Evolutionary conservation across 35 echinoderm and acorn worm genomes (phyloP), one percentile per base, ranked within the genome.

Genomic region (Diadema setosum): DNA sequence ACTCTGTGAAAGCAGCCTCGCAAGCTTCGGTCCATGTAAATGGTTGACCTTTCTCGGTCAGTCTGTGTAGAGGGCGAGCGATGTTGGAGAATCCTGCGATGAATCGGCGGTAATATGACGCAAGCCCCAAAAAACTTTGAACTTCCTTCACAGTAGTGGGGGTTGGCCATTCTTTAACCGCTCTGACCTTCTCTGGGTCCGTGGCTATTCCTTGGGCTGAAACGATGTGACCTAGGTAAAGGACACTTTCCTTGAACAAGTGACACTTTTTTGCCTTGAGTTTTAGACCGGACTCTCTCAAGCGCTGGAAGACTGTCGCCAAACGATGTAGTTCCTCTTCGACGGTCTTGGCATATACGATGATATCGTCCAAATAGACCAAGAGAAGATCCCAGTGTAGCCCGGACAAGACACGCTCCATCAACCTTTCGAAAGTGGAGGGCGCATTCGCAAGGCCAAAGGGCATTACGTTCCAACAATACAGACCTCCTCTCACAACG

Each of bases 331-430:
- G 31, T 20, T 94, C 86, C 5, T 89, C 86, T 12, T 94, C 78
- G 46, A 94, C 84, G 30, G 86, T 89, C 26, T 18, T 57, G 2
- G 92, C 89, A 30, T 81, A 94, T 0, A 86, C 73, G 2, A 96
- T 80, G 26, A 96, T 84, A 31, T 96, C 89, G 46, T 95, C 93
- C 39, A 95, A 84, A 21, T 95, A 95, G 0, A 95, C 23, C 1
- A 95, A 45, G 8, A 95, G 27, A 18, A 88, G 32, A 11, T 45
- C 31, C 6, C 92, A 43, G 34, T 92, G 85, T 48, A 90, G 42
- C 42, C 93, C 94, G 1, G 82, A 90, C 40, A 92, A 87, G 17
- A 85, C 39, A 4, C 75, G 5, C 26, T 91, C 87, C 86, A 97
- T 92, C 2, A 89, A 34, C 5, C 90, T 11, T 44, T 97, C 86